Percentiles rank a stretch among this genome's conserved stretches.
phyloP scores from a whole-genome alignment of 1,140 invertebrate species.

The Hylaeus volcanicus region DNA sequence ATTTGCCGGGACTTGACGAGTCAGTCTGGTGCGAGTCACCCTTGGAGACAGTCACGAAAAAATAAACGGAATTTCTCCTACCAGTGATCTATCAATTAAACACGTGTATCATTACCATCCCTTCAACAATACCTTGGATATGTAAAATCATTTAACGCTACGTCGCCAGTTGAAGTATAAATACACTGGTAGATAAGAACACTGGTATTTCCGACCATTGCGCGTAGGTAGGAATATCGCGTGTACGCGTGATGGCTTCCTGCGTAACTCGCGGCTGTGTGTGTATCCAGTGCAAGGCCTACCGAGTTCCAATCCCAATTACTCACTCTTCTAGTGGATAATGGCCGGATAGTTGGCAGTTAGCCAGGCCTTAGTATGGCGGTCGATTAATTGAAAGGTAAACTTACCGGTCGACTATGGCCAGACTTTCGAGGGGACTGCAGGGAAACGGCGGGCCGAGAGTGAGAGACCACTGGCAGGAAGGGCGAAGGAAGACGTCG shows the following conservation, averaged over 20 bases:
- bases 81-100: no score
- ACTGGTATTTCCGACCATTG: no score
- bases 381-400: conserved; percentile 78
- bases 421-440: conserved; percentile 71
- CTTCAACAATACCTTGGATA: no score
- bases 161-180: no score
- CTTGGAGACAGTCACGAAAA: no score
- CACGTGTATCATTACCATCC: no score
- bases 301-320: conserved; percentile 73
- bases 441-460: conserved; percentile 16
- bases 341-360: conserved; percentile 74
- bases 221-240: neutral
- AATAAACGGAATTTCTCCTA: no score
- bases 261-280: conserved; percentile 12
- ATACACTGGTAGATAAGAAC: no score
- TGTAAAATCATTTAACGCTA: no score
- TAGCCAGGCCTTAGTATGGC: conserved; percentile 66
- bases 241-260: neutral
- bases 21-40: no score
- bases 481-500: conserved; percentile 37
- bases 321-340: conserved; percentile 75
- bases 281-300: conserved; percentile 41
- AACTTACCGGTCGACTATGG: conserved; percentile 73
- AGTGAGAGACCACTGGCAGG: neutral
- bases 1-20: no score